Evolutionary conservation across 2,113 vertebrate genomes (phyloP), one percentile per base, ranked within the genome.

Genomic region (Spheniscus mendiculus): DNA sequence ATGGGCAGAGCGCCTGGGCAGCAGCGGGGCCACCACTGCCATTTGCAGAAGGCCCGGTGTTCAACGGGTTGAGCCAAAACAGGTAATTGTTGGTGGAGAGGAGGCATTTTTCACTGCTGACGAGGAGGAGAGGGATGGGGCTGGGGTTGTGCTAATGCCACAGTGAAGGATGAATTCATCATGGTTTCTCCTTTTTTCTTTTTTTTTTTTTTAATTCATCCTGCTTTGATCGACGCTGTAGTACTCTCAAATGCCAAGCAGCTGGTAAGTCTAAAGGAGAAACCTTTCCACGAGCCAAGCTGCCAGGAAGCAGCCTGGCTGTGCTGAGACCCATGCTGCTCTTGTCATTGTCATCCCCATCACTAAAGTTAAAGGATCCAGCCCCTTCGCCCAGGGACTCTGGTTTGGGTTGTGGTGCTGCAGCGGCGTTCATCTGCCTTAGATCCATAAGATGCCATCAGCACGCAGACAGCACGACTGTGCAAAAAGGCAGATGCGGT

Each of bases 91-190:
- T 78, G 67, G 50, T 4, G 1, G 66, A 62, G 67, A 74, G 79
- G 50, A 96, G 63, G 67, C 88, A 83, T 97, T 96, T 96, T 73
- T 96, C 94, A 96, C 63, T 2, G 8, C 82, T 70, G 88, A 87
- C 4, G 18, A 22, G 49, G 89, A 94, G 87, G 53, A 88, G 70
- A 65, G 69, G 84, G 44, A 25, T 2, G 8, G 47, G 74, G 58
- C 38, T 50, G 27, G 38, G 82, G 67, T 66, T 79, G 90, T 53
- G 84, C 87, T 93, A 67, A 90, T 74, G 80, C 76, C 95, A 71
- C 26, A 5, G 45, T 83, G 96, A 97, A 93, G 47, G 96, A 97
- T 90, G 61, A 93, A 95, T 97, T 78, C 86, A 95, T 92, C 88
- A 42, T 4, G 19, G 13, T 42, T 55, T 90, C 71, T 83, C 7